phyloP scores from a whole-genome alignment of 2,797 vertebrate species.

The Mus spretus region DNA sequence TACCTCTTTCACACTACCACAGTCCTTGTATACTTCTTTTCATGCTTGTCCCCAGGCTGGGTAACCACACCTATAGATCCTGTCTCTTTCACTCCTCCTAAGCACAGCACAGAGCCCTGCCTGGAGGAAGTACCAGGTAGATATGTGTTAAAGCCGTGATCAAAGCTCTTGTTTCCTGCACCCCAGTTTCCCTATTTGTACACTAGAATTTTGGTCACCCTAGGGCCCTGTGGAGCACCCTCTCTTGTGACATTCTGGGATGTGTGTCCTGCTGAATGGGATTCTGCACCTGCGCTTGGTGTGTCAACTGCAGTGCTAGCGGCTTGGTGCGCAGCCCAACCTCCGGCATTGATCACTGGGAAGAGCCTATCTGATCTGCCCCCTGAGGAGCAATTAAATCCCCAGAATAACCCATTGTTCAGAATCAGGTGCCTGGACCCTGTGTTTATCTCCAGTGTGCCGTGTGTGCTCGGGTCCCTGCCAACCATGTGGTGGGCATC shows the following conservation, averaged over 20 bases:
- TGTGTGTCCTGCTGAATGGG: background rate
- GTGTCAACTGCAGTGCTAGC: background rate
- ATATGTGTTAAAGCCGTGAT: background rate
- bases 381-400: constrained; percentile 76
- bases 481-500: constrained; percentile 65
- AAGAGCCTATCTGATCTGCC: constrained; percentile 71
- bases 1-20: background rate
- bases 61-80: background rate
- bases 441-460: constrained; percentile 64
- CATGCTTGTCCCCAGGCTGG: background rate
- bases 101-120: background rate
- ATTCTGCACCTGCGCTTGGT: constrained; percentile 35
- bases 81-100: background rate
- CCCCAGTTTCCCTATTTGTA: background rate
- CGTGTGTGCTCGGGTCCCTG: constrained; percentile 12
- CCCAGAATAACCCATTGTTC: constrained; percentile 82
- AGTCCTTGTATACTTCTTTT: background rate
- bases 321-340: background rate
- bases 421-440: constrained; percentile 76
- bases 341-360: constrained; percentile 58
- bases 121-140: background rate
- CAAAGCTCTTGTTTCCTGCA: background rate
- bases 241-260: background rate
- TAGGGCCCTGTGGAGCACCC: background rate
- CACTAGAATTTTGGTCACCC: background rate